These are phyloP conservation scores for Sinocyclocheilus anshuiensis DNA, from an alignment of 2,113 vertebrate genomes.

Conservation along the genomic window DNA sequence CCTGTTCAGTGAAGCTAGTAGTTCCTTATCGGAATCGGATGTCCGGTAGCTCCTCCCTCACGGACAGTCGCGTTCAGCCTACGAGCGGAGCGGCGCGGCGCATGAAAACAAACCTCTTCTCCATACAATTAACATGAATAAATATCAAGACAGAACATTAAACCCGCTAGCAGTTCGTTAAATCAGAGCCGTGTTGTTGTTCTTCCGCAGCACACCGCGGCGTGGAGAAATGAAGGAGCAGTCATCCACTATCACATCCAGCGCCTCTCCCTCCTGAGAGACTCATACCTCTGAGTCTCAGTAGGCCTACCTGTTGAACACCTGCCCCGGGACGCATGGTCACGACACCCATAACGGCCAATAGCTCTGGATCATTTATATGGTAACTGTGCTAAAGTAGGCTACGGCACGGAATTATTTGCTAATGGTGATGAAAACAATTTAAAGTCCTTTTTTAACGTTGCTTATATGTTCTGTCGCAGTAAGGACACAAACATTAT, in stretches of 20 bases:
- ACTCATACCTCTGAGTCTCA: background rate
- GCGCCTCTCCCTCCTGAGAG: background rate
- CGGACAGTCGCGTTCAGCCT: background rate
- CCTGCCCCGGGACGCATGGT: conserved; percentile 16
- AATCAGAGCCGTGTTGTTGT: background rate
- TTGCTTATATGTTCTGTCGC: background rate
- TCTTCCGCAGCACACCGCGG: conserved; percentile 12
- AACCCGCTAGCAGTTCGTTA: background rate
- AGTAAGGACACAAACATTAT: background rate
- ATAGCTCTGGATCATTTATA: background rate
- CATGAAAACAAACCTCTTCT: background rate
- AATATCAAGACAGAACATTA: background rate
- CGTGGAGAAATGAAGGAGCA: background rate
- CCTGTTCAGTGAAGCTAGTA: conserved; percentile 59
- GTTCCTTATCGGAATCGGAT: conserved; percentile 65
- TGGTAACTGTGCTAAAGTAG: background rate
- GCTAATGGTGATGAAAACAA: background rate
- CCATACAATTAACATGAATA: background rate
- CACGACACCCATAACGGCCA: background rate
- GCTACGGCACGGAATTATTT: background rate
- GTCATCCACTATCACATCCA: background rate
- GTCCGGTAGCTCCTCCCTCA: conserved; percentile 54
- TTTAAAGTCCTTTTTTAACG: background rate
- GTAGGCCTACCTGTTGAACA: conserved; percentile 41
- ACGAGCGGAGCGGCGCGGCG: background rate